phyloP scores from a whole-genome alignment of 2,888 invertebrate genomes.

The Ecdyonurus torrentis region DNA sequence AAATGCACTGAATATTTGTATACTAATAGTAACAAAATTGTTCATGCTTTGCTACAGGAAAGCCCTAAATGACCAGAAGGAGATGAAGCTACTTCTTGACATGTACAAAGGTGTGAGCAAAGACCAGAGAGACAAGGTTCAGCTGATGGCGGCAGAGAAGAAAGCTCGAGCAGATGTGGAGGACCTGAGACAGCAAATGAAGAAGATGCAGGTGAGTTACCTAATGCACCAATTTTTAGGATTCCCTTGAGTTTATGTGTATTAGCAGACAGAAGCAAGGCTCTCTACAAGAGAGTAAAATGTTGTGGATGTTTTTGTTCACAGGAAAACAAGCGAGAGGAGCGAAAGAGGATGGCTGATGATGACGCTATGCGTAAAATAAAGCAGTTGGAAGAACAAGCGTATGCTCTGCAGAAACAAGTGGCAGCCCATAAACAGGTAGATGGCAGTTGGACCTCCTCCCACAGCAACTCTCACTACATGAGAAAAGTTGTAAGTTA shows the following conservation, averaged over 20 bases:
- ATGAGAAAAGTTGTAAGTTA: conserved; percentile 17
- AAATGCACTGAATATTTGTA: no score
- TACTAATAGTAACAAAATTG: no score
- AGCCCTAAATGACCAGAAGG: conserved; percentile 83
- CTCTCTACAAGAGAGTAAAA: not conserved
- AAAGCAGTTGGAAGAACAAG: conserved; percentile 84
- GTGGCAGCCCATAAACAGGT: conserved; percentile 69
- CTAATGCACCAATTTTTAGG: no score
- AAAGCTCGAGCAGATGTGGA: conserved; percentile 81
- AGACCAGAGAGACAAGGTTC: conserved; percentile 90
- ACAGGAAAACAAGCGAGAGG: conserved; percentile 84
- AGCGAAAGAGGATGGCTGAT: conserved; percentile 77
- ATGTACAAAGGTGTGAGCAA: conserved; percentile 97
- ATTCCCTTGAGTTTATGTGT: not conserved
- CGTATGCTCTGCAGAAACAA: conserved; percentile 81
- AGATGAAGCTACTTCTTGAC: conserved; percentile 82
- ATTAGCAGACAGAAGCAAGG: not conserved
- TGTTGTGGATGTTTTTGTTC: conserved; percentile 12
- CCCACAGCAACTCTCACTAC: conserved; percentile 15
- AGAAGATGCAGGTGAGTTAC: conserved; percentile 56
- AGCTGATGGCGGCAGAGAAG: conserved; percentile 88
- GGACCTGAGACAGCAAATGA: conserved; percentile 68
- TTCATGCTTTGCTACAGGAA: no score
- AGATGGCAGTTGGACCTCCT: conserved; percentile 20
- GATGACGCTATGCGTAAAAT: conserved; percentile 90